Base-by-base conservation (phyloP, 1,140 invertebrate species). In the Hypsibius dujardini region DNA sequence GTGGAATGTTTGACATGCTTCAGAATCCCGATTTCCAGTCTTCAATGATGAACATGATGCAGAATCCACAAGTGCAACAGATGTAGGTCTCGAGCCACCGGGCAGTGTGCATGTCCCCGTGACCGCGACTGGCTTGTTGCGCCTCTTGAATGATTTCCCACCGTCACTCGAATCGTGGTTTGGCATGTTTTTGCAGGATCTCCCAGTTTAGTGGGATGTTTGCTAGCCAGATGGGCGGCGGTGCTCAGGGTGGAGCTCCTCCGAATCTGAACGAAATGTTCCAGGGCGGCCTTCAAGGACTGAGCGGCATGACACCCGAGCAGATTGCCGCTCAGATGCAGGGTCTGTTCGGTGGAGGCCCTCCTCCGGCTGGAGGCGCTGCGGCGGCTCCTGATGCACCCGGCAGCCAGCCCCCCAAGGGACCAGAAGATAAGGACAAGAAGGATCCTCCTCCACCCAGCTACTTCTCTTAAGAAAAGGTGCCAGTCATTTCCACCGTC, bases 1-100 rank as follows among this genome's bases (percentile, higher is more conserved):
- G 42, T 67, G 50, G 50, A 56, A 67, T 67, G 42, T 67, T 67
- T 67, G 62, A 67, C 7, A 67, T 67, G 62, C 62, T 67, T 12
- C 7, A 67, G 7, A 67, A 67, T 42, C 62, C 7, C 7, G 62
- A 67, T 14, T 67, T 67, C 42, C 62, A 67, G 42, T 67, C 45
- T 14, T 42, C 12, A 42, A 67, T 67, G 62, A 67, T 67, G 62
- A 12, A 67, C 12, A 67, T 67, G 62, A 67, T 67, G 62, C 62
- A 67, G 45, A 67, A 67, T 42, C 62, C 62, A 14, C 62, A 67
- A 67, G 62, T 67, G 3, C 62, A 67, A 42, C 62, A 67, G 42
- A 67, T 67, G 62, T 67, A 67, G 7, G 50, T 7, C 50, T 7
- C 7, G n/a, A 56, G 50, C 50, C n/a, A 56, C 7, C n/a, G 7